A percentile compares a stretch with the other conserved stretches of the same genome.
phyloP scores from a whole-genome alignment of 2,888 invertebrate species.

The Podotricha telesiphe region DNA sequence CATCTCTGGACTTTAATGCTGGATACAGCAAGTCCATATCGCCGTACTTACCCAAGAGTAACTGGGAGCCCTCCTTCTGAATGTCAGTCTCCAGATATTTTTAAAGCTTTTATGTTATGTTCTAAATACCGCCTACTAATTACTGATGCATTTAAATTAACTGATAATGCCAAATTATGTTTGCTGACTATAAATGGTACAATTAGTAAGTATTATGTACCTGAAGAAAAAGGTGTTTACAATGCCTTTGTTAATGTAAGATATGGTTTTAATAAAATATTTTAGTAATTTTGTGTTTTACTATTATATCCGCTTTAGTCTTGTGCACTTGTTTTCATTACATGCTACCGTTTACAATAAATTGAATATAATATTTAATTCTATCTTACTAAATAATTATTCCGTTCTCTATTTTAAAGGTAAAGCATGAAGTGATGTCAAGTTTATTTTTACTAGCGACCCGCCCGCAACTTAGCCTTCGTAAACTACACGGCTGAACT shows the following conservation, averaged over 20 bases:
- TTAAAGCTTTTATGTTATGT: constrained; percentile 23
- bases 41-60: constrained; percentile 49
- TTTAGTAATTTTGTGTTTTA: too few species aligned
- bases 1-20: constrained; percentile 54
- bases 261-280: neutral
- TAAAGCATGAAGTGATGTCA: too few species aligned
- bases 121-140: neutral
- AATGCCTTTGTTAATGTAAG: neutral
- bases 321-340: too few species aligned
- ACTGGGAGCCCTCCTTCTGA: constrained; percentile 50
- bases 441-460: too few species aligned
- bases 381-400: too few species aligned
- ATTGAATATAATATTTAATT: too few species aligned
- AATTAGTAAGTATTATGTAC: neutral
- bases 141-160: neutral
- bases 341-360: too few species aligned
- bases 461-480: too few species aligned
- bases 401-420: too few species aligned
- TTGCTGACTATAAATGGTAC: neutral
- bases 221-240: neutral
- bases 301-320: too few species aligned
- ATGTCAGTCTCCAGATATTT: constrained; percentile 46
- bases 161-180: neutral
- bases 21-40: constrained; percentile 50
- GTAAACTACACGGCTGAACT: too few species aligned